These are phyloP conservation scores for Drosophila bocki DNA, from an alignment of 1,140 invertebrate species.

Conservation along the genomic window DNA sequence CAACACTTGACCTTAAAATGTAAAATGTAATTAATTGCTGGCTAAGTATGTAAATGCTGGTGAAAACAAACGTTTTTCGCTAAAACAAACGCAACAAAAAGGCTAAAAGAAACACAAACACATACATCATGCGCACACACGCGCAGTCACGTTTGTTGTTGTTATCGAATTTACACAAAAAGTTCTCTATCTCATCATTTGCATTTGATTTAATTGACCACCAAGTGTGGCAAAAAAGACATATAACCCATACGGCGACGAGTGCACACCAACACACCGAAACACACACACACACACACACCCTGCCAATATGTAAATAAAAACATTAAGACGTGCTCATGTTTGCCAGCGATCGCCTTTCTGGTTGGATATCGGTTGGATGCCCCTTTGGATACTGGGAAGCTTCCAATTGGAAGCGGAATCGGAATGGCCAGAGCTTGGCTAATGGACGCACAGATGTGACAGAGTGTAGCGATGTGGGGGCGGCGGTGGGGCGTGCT, in stretches of 20 bases:
- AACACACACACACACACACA: constrained; percentile 14
- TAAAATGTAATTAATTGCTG: constrained; percentile 70
- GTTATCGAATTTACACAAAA: constrained; percentile 65
- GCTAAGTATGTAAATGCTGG: constrained; percentile 67
- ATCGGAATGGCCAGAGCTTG: constrained; percentile 5
- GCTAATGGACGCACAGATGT: constrained; percentile 6
- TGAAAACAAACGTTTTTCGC: constrained; percentile 36
- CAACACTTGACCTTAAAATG: constrained; percentile 73
- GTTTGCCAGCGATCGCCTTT: constrained; percentile 27
- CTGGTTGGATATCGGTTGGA: constrained; percentile 36
- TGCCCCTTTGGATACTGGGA: constrained; percentile 14
- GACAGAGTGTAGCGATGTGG: background rate
- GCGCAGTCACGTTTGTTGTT: constrained; percentile 45
- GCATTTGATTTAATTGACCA: constrained; percentile 74
- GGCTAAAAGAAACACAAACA: constrained; percentile 20
- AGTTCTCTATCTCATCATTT: constrained; percentile 67
- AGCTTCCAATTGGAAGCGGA: constrained; percentile 29
- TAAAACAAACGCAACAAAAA: constrained; percentile 17
- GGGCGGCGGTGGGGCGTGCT: constrained; percentile 8
- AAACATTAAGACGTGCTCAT: constrained; percentile 63
- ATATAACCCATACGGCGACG: constrained; percentile 20
- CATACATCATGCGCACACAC: constrained; percentile 28
- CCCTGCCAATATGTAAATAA: constrained; percentile 70
- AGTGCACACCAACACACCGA: constrained; percentile 19
- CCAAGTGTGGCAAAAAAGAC: constrained; percentile 42